Conservation (phyloP, 1,140 invertebrate genomes). For the Notospermus geniculatus region DNA sequence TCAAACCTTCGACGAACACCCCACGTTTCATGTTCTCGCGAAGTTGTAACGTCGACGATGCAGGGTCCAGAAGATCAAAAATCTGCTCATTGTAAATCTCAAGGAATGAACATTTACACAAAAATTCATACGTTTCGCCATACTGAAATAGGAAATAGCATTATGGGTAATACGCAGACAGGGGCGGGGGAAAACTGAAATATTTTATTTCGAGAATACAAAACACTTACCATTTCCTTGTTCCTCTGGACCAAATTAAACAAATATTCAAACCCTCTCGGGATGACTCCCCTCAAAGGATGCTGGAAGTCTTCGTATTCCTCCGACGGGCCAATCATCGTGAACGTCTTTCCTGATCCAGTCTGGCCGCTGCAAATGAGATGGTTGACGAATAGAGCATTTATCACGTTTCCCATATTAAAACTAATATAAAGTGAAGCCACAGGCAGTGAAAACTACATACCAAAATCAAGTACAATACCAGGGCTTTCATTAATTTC, state of each 20-base stretch:
- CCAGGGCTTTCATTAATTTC: too few relatives aligned
- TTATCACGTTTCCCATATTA: too few relatives aligned
- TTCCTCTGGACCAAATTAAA: slow-evolving; percentile 84
- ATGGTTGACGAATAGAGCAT: slow-evolving; percentile 11
- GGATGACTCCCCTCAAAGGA: slow-evolving; percentile 81
- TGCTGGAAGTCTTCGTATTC: slow-evolving; percentile 49
- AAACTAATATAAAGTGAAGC: too few relatives aligned
- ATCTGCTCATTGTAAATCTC: slow-evolving; percentile 60
- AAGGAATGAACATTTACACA: slow-evolving; percentile 55
- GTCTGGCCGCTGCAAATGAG: slow-evolving; percentile 48
- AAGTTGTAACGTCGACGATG: slow-evolving; percentile 39
- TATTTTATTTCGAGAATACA: neutral
- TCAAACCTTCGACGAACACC: slow-evolving; percentile 51
- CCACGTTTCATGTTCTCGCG: slow-evolving; percentile 51
- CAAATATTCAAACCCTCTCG: slow-evolving; percentile 92
- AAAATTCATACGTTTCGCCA: slow-evolving; percentile 44
- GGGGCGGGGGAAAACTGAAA: too few relatives aligned
- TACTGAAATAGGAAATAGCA: slow-evolving; percentile 32
- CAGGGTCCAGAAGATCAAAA: slow-evolving; percentile 54
- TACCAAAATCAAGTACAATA: too few relatives aligned
- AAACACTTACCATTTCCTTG: slow-evolving; percentile 36
- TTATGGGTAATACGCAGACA: too few relatives aligned
- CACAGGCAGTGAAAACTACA: too few relatives aligned
- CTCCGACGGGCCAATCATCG: slow-evolving; percentile 50
- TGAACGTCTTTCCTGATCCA: slow-evolving; percentile 52